Evolutionary conservation across 2,888 invertebrate genomes (phyloP).

Genomic region (Candidula unifasciata): DNA sequence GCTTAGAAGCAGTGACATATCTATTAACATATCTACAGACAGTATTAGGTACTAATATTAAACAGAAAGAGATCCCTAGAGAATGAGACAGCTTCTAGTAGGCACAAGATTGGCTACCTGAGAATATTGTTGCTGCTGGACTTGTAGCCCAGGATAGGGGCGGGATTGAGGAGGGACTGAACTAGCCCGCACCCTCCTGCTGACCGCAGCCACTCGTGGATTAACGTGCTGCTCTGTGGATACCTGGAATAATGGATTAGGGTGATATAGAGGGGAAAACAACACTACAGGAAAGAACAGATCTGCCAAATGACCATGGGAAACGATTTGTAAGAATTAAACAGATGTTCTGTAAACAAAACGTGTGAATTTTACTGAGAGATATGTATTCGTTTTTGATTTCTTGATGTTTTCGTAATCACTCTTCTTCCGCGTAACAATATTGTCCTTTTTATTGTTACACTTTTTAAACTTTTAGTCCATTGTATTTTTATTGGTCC

Average conservation of each 20-base stretch:
- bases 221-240: slow-evolving; percentile 67
- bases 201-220: slow-evolving; percentile 66
- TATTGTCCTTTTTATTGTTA: too few species aligned
- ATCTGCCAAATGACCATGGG: neutral
- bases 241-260: slow-evolving; percentile 62
- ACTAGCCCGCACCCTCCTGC: slow-evolving; percentile 60
- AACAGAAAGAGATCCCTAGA: slow-evolving; percentile 2
- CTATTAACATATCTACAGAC: slow-evolving; percentile 43
- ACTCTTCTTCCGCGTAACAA: too few species aligned
- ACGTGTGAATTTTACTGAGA: too few species aligned
- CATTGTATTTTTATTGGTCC: too few species aligned
- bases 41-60: slow-evolving; percentile 38
- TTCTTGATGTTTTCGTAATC: too few species aligned
- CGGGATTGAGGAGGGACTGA: slow-evolving; percentile 45
- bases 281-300: neutral
- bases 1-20: slow-evolving; percentile 49
- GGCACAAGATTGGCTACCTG: slow-evolving; percentile 41
- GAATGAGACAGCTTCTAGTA: slow-evolving; percentile 18
- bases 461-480: too few species aligned
- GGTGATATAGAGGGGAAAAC: slow-evolving; percentile 29
- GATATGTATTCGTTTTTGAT: too few species aligned
- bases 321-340: neutral
- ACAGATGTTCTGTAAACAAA: too few species aligned
- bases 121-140: slow-evolving; percentile 42
- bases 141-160: slow-evolving; percentile 48